Evolutionary conservation across 1,140 invertebrate species (phyloP).

Genomic region (Solenopsis fugax): DNA sequence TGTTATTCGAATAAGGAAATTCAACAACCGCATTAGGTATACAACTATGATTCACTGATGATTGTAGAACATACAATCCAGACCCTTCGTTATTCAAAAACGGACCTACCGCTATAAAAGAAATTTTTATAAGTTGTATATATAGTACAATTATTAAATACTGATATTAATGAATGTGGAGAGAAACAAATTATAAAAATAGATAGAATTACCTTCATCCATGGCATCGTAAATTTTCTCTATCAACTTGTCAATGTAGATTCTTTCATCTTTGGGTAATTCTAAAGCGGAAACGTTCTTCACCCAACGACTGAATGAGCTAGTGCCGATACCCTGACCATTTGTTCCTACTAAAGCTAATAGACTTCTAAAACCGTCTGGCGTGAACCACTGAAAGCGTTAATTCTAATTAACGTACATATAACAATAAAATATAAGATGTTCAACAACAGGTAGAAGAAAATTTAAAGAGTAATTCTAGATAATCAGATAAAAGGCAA

Average conservation of each 20-base stretch:
- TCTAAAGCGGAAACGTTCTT: conserved; percentile 91
- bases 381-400: conserved; percentile 92
- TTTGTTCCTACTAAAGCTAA: conserved; percentile 97
- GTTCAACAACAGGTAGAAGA: no score
- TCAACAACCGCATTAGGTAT: conserved; percentile 94
- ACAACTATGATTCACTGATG: conserved; percentile 97
- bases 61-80: conserved; percentile 94
- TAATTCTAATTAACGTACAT: conserved; percentile 18
- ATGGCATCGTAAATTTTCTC: conserved; percentile 94
- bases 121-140: conserved; percentile 55
- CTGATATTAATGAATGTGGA: background rate
- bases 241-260: conserved; percentile 91
- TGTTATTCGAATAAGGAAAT: conserved; percentile 95
- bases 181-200: conserved; percentile 1
- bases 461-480: no score
- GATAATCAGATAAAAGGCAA: no score
- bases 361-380: conserved; percentile 94
- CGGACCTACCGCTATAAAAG: conserved; percentile 91
- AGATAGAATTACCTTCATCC: conserved; percentile 90
- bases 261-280: conserved; percentile 89
- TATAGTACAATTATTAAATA: conserved; percentile 16
- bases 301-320: conserved; percentile 95
- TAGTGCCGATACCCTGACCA: conserved; percentile 97
- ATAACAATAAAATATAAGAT: background rate
- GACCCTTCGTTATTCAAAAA: conserved; percentile 98